A percentile compares a stretch with the other conserved stretches of the same genome.
Conservation (phyloP, 2,797 vertebrate genomes). For the Odontamblyopus lacepedii region DNA sequence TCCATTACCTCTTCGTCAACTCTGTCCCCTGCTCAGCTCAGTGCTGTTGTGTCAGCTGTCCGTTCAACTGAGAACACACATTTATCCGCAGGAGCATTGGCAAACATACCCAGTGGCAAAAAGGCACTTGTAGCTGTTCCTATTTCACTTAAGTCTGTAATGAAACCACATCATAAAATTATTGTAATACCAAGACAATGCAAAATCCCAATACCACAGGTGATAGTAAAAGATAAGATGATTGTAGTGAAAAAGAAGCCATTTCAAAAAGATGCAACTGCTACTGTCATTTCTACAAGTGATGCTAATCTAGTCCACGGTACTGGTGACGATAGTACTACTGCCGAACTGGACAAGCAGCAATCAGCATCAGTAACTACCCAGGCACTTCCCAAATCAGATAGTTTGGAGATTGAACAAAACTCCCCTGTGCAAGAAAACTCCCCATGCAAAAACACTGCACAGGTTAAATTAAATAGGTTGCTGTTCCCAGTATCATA, state of each 20-base stretch:
- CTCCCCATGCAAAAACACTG: not conserved
- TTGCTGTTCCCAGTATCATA: slow-evolving; percentile 35
- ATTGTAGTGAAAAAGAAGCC: not conserved
- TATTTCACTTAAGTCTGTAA: slow-evolving; percentile 10
- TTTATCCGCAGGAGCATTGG: not conserved
- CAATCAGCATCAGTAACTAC: slow-evolving; percentile 10
- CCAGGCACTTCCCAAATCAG: not conserved
- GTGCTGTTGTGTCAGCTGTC: slow-evolving; percentile 19
- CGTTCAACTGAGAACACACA: slow-evolving; percentile 5
- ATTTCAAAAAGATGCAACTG: not conserved
- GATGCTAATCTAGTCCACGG: not conserved
- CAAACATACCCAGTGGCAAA: not conserved
- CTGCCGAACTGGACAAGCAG: not conserved
- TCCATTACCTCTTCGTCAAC: slow-evolving; percentile 21
- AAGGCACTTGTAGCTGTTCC: not conserved
- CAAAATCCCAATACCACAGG: slow-evolving; percentile 5
- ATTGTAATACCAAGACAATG: slow-evolving; percentile 34
- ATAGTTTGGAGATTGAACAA: slow-evolving; percentile 8
- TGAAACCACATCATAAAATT: slow-evolving; percentile 16
- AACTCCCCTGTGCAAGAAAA: not conserved
- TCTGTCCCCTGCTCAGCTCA: slow-evolving; percentile 5
- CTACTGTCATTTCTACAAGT: not conserved
- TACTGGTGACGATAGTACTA: not conserved
- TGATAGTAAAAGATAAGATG: slow-evolving; percentile 4
- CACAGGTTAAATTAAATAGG: slow-evolving; percentile 47